Percentiles rank a stretch among this genome's conserved stretches.
Evolutionary conservation across 2,797 vertebrate genomes (phyloP).

Genomic region (Pelochelys cantorii): DNA sequence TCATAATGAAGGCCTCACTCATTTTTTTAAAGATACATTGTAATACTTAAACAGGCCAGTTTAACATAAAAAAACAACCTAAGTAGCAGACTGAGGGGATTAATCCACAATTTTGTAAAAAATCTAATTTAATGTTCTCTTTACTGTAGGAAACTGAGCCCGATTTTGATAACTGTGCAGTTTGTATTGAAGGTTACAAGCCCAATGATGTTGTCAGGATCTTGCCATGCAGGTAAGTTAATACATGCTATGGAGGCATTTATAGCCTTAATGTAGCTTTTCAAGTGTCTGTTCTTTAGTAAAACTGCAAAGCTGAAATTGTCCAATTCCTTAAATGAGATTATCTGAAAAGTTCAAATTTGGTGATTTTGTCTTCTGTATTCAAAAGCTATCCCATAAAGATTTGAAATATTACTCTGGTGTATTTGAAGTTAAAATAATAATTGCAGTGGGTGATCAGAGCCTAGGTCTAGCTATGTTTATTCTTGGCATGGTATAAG

Average conservation of each 20-base stretch:
- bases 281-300: not conserved
- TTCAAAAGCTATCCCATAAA: not conserved
- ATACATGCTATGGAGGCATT: not conserved
- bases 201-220: conserved; percentile 95
- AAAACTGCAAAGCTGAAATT: not conserved
- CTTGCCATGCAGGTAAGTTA: conserved; percentile 94
- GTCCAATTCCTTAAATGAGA: fast-evolving
- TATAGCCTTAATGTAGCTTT: not conserved
- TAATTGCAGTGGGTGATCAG: not conserved
- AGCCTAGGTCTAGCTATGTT: not conserved
- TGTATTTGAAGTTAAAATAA: not conserved
- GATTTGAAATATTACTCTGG: not conserved
- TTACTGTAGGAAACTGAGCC: conserved; percentile 92
- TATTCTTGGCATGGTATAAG: not conserved
- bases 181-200: conserved; percentile 98
- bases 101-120: not conserved
- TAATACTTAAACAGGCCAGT: not conserved
- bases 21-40: conserved; percentile 12
- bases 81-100: not conserved
- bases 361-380: not conserved
- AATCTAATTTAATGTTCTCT: conserved; percentile 51
- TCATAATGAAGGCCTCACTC: not conserved
- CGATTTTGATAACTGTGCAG: conserved; percentile 98
- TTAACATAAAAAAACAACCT: not conserved
- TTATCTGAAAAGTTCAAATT: not conserved